Percentiles rank a stretch among this genome's conserved stretches.
Evolutionary conservation across 2,888 invertebrate species (phyloP).

Genomic region (Dichetophora obliterata): DNA sequence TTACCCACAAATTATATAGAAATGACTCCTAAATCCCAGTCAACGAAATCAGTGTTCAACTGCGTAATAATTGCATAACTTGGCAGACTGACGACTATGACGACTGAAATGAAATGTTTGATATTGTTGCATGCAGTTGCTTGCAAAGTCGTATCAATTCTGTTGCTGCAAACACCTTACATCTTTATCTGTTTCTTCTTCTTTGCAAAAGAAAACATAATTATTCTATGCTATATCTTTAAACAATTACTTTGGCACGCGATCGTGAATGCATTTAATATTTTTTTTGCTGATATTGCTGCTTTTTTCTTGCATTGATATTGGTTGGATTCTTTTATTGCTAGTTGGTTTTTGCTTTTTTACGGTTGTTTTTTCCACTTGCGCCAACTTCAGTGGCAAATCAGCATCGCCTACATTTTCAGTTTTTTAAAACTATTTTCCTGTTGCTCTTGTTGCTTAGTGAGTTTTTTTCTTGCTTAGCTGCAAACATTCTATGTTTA

Average conservation of each 20-base stretch:
- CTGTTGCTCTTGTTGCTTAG: background rate
- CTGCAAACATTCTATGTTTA: constrained; percentile 28
- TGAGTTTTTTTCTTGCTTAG: constrained; percentile 29
- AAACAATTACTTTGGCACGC: constrained; percentile 34
- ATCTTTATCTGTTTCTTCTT: background rate
- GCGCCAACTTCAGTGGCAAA: background rate
- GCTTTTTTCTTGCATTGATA: background rate
- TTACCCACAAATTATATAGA: no score
- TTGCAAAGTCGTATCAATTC: background rate
- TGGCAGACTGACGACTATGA: background rate
- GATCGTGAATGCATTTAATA: constrained; percentile 30
- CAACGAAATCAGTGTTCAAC: no score
- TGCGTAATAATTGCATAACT: no score
- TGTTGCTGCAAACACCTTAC: background rate
- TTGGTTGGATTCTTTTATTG: constrained; percentile 3
- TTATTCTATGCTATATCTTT: background rate
- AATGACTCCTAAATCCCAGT: no score
- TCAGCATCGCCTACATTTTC: constrained; percentile 26
- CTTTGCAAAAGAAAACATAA: background rate
- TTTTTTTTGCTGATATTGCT: background rate
- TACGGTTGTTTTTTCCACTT: constrained; percentile 5
- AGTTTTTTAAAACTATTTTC: background rate
- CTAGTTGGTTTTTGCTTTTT: background rate
- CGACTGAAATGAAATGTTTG: no score
- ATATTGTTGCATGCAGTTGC: background rate